Evolutionary conservation across 2,797 vertebrate genomes (phyloP), one percentile per base, ranked within the genome.

Genomic region (Cirrhinus molitorella): DNA sequence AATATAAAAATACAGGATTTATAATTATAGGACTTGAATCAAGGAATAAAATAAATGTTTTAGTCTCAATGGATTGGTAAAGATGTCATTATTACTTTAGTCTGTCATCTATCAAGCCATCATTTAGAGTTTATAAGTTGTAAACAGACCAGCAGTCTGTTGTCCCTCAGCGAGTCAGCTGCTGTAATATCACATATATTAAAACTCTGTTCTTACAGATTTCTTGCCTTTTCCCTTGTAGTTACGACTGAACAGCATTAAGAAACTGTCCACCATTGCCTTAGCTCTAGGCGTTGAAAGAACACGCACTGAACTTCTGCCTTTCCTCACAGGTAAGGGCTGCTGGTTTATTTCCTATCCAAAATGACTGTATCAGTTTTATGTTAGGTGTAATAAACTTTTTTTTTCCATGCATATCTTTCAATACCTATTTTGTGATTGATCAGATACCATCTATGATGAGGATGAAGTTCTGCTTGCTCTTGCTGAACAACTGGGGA

Each of bases 401-500:
- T 14, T n/a, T 7, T 63, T 14, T n/a, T 7, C 47, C 47, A 21
- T 31, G 10, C n/a, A 12, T 55, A 25, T 13, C 37, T 34, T 72
- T 4, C 0, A 45, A 31, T 28, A 37, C 19, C 4, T 75, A 3
- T 5, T 25, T 72, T 71, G 11, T 43, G 7, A 9, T 53, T 34
- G 4, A 16, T 70, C 83, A 96, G 96, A 96, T 85, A 96, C 96
- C 73, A 96, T 96, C 81, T 96, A 96, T 49, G 96, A 96, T 92
- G 96, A 96, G 90, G 96, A 96, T 85, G 96, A 96, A 88, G 96
- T 96, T 28, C 94, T 96, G n/a, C 90, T 96, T 89, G 96, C 96
- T 10, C 90, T 96, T 88, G 96, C 96, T 34, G 96, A 96, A 82
- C 96, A 96, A 90, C 92, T 96, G 86, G 96, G 96, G 59, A 96